Base-by-base conservation (phyloP, 2,797 vertebrate genomes). In the Chelonia mydas region DNA sequence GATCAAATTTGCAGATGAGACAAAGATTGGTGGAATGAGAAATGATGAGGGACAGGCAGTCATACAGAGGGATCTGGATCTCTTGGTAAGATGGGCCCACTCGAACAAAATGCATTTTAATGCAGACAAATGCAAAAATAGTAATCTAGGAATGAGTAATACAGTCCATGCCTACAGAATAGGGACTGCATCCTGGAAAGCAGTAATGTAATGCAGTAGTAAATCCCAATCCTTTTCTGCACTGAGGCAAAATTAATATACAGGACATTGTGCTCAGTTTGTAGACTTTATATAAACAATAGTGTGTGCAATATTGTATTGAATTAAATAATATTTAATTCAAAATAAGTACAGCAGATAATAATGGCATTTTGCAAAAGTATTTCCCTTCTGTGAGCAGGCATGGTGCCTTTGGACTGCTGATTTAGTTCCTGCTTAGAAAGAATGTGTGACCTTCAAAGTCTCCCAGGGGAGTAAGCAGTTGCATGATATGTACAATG, bases 391-490 rank as follows among this genome's bases (percentile, higher is more conserved):
- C 90, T 86, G 3, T 47, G 83, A 55, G n/a, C 55, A 78, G 41
- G 53, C 74, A 57, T 12, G 15, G 37, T 81, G 53, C 45, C 82
- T 45, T 95, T 93, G 88, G 92, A 90, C 77, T 65, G 81, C 59
- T 83, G 84, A 88, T 93, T 90, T 93, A 91, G 54, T 15, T 93
- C 37, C 45, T 86, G 5, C 76, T 94, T 91, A 79, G 76, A 93
- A 90, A 78, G 72, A 93, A 91, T 80, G 72, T 74, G 7, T 76
- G 89, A 87, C 94, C 81, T 55, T 91, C 83, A 55, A 79, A 88
- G 72, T 90, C 92, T 94, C 91, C 81, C 90, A 90, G 54, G 89
- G 88, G 90, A 94, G 89, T 68, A 50, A 94, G 55, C 2, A 94
- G 87, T 37, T 47, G 61, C 55, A 80, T 78, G 72, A 91, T 94